Base-by-base conservation (phyloP, 2,797 vertebrate genomes). In the Cottoperca gobio region DNA sequence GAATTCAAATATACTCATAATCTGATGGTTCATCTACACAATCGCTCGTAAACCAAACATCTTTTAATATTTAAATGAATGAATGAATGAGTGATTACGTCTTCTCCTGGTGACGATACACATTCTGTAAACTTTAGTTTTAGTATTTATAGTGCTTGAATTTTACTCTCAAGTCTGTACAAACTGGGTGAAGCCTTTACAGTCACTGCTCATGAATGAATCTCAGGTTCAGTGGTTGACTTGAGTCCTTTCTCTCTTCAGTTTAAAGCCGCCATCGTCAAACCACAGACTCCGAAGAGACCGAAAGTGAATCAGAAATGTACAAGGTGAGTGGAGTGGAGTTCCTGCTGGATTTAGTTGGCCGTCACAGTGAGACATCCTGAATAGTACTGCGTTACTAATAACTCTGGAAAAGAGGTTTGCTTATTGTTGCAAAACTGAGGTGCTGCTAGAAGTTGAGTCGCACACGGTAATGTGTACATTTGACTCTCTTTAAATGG, bases 211-310 rank as follows among this genome's bases (percentile, higher is more conserved):
- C 0, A 5, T 54, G 0, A 42, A 9, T 17, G 0, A 48, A 8
- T 19, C 7, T 5, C 26, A 24, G 3, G 8, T 48, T 64, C 10
- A 0, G 2, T 6, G 19, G n/a, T 8, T 79, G 17, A 73, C 12
- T 5, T 0, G 3, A 23, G 0, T 71, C 37, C 0, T 88, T 40
- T 80, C 24, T 92, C 85, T 35, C 78, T 84, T 89, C 84, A 99
- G 98, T 97, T 98, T 96, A 96, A 97, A 93, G 91, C 94, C 64
- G 84, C 92, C 86, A 90, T 96, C 71, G 7, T 76, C n/a, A 98
- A 95, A 93, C 75, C 60, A 33, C 94, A 91, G 86, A 85, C 75
- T 37, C 70, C 88, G 17, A 93, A 91, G 54, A 96, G 92, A 83
- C 67, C 91, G 59, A 89, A 78, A 89, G 84, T 96, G 78, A 98